Conservation (phyloP, 2,797 vertebrate genomes). For the Tragelaphus oryx region DNA sequence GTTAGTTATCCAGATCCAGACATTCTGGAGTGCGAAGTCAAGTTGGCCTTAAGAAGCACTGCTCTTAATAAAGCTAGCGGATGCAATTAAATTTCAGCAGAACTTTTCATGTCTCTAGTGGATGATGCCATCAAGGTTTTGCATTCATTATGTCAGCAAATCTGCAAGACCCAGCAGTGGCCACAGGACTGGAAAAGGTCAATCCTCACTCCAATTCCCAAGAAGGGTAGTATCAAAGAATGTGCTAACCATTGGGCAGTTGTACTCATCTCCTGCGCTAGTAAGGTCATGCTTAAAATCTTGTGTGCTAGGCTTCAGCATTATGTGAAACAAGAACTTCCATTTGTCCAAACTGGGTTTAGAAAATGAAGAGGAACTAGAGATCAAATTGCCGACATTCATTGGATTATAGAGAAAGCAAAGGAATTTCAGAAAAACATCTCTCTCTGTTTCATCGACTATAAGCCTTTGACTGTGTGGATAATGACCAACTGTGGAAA, state of each 20-base stretch:
- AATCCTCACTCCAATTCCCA: not conserved
- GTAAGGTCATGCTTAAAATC: not conserved
- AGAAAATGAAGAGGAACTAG: not conserved
- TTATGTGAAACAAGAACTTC: not conserved
- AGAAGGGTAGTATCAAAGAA: not conserved
- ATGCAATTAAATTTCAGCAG: not conserved
- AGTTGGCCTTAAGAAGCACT: not conserved
- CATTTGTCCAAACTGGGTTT: not conserved
- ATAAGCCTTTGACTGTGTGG: not conserved
- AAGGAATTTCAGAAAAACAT: not conserved
- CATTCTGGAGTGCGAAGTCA: not conserved
- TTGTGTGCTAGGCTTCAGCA: not conserved
- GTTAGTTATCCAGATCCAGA: not conserved
- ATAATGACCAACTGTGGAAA: not conserved
- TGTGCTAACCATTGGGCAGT: not conserved
- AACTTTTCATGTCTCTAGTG: not conserved
- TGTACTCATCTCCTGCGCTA: not conserved
- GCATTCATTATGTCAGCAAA: not conserved
- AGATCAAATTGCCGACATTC: not conserved
- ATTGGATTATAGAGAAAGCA: not conserved
- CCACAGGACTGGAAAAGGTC: not conserved
- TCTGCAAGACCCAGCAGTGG: not conserved
- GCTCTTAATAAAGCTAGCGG: not conserved
- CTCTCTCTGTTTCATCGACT: not conserved
- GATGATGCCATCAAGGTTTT: not conserved